phyloP scores from a whole-genome alignment of 2,888 invertebrate genomes.

The Terebella lapidaria region DNA sequence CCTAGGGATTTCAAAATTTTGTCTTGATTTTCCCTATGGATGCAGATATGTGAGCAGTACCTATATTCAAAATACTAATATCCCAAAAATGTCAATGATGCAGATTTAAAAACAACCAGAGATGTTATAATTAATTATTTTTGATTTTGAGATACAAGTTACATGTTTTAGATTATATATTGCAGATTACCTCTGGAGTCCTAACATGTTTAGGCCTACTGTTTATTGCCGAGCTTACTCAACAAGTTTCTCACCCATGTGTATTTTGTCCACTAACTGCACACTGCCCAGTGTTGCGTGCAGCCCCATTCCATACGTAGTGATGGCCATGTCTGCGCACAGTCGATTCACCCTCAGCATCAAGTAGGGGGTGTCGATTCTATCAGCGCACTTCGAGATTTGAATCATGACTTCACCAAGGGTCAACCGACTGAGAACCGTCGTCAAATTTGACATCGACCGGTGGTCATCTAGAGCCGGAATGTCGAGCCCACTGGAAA shows the following conservation, averaged over 20 bases:
- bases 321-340: slow-evolving; percentile 67
- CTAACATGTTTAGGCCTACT: too few species aligned
- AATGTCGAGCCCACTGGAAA: slow-evolving; percentile 64
- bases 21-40: too few species aligned
- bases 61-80: too few species aligned
- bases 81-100: too few species aligned
- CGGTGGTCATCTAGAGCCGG: slow-evolving; percentile 80
- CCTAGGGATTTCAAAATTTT: too few species aligned
- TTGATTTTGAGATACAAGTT: too few species aligned
- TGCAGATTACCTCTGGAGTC: too few species aligned
- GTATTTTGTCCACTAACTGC: slow-evolving; percentile 70
- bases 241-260: slow-evolving; percentile 60
- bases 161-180: too few species aligned
- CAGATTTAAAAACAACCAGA: too few species aligned
- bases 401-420: slow-evolving; percentile 67
- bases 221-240: too few species aligned
- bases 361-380: slow-evolving; percentile 66
- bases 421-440: slow-evolving; percentile 66
- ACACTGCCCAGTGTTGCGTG: slow-evolving; percentile 67
- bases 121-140: too few species aligned
- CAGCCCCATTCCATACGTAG: slow-evolving; percentile 73
- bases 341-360: slow-evolving; percentile 65
- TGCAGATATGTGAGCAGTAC: too few species aligned
- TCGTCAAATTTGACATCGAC: slow-evolving; percentile 71
- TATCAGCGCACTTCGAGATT: slow-evolving; percentile 54